phyloP scores from a whole-genome alignment of 1,140 invertebrate species.

The Euura lappo region DNA sequence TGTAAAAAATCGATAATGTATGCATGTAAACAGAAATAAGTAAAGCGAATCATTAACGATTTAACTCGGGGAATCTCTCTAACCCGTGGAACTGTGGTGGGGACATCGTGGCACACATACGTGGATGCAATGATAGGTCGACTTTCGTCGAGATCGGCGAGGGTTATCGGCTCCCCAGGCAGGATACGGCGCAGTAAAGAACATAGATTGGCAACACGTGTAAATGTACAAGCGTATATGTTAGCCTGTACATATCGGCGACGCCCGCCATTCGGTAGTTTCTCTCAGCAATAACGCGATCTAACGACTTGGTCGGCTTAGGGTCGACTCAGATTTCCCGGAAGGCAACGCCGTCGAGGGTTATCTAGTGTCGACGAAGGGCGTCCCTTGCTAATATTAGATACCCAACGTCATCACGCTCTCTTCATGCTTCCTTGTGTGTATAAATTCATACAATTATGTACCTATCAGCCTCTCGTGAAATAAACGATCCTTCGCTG shows the following conservation, averaged over 20 bases:
- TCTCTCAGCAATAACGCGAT: constrained; percentile 1
- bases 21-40: neutral
- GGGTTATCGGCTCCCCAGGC: neutral
- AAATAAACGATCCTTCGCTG: constrained; percentile 1
- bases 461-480: neutral
- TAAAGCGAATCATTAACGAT: neutral
- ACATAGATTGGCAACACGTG: neutral
- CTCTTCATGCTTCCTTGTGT: neutral
- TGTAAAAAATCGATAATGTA: neutral
- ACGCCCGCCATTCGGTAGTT: constrained; percentile 4
- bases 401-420: neutral
- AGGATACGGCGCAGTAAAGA: constrained; percentile 1
- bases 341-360: neutral
- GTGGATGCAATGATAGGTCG: neutral
- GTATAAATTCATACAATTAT: constrained; percentile 7
- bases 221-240: neutral
- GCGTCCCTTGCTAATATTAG: neutral
- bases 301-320: neutral
- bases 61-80: neutral
- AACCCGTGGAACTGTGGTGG: neutral
- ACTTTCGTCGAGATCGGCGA: neutral
- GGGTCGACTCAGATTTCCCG: constrained; percentile 2
- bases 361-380: constrained; percentile 1
- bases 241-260: neutral
- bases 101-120: neutral